Evolutionary conservation across 2,888 invertebrate genomes (phyloP), one percentile per base, ranked within the genome.

Genomic region (Agrochola lychnidis): DNA sequence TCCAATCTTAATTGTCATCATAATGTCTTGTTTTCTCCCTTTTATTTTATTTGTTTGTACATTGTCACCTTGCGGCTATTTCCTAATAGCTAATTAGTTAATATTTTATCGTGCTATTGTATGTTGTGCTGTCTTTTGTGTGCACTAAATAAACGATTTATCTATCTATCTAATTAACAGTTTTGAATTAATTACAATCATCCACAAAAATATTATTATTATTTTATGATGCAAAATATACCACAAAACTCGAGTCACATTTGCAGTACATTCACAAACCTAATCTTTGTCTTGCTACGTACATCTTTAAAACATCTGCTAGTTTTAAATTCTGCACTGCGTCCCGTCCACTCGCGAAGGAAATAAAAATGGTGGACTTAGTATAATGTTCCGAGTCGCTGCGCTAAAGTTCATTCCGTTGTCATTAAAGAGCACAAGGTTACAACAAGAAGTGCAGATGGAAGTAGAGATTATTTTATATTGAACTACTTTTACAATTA

Each of bases 331-430:
- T 82, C 71, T 57, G 22, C 45, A n/a, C 56, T 30, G 61, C 45
- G 25, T 63, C 51, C 36, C 67, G 2, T 62, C 40, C 25, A 51
- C 51, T 68, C n/a, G 62, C 42, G 1, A 22, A 70, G 45, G 71
- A 76, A 76, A 85, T 82, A 85, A 85, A 78, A 83, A 78, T 73
- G 83, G 83, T 72, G 63, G 66, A 78, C 74, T 74, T 59, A 70
- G 66, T 74, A 85, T 82, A 70, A 72, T 72, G 86, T 78, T 70
- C 9, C 56, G 25, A 59, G 83, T 72, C 70, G 51, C 64, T 42
- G 30, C 64, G 56, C 68, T 78, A 75, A 83, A 78, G 72, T 86
- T 78, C 70, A 78, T 70, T 74, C 72, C 61, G 63, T 75, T 83
- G 59, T 64, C 62, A 66, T 76, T 72, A 62, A 59, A 76, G 51